Base-by-base conservation (phyloP, 1,140 invertebrate genomes). In the Calosoma granatense region DNA sequence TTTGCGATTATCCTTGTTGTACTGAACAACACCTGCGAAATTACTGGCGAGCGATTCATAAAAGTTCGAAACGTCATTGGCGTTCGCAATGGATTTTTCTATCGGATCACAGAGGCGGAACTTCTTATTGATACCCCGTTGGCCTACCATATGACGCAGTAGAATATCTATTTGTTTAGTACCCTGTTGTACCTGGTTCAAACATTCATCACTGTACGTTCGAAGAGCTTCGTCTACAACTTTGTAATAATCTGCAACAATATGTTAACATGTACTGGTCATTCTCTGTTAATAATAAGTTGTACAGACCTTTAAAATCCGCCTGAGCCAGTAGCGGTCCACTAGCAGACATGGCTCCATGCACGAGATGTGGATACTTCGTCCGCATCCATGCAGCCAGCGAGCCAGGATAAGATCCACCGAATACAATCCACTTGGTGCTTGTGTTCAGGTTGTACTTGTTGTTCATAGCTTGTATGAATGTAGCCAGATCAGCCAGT, bases 361-460 rank as follows among this genome's bases (percentile, higher is more conserved):
- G 74, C 1, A 94, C 83, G 2, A 96, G 74, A 75, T 96, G 85
- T 1, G 94, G 92, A 74, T 94, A 97, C 72, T 95, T 96, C 6
- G 84, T 68, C 54, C 94, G 75, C 53, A 90, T 76, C 93, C 93
- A 97, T 4, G 92, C 93, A 14, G 92, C 88, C 41, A 97, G 72
- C 1, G 87, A 88, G 51, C 93, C 94, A 1, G 92, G 86, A 73
- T 97, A 97, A 0, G 90, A 94, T 1, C 94, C 93, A 22, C 94
- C 94, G 72, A 97, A 95, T 1, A 84, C 83, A 58, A 97, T 85
- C 88, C 92, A 94, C 75, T 91, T 92, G n/a, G 81, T 80, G 19
- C 76, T 67, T 11, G 67, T 65, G 0, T 73, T 70, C 36, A 93
- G 71, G 22, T 84, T 78, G 57, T 85, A 81, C 61, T 82, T 70